Evolutionary conservation across 1,140 invertebrate species (phyloP).

Genomic region (Caenorhabditis elegans): WBcel235 BX284602.5:10108501-10109000

Average conservation of each 20-base stretch:
- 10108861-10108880: conserved; percentile 57
- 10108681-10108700: too few relatives aligned
- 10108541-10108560: too few relatives aligned
- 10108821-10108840: not conserved
- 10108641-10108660: not conserved
- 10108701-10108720: not conserved
- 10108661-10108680: too few relatives aligned
- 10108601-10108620: too few relatives aligned
- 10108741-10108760: conserved; percentile 36
- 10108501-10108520: too few relatives aligned
- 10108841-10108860: not conserved
- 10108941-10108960: conserved; percentile 58
- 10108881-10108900: conserved; percentile 58
- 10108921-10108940: conserved; percentile 58
- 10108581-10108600: too few relatives aligned
- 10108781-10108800: conserved; percentile 49
- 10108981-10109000: conserved; percentile 56
- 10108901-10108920: conserved; percentile 59
- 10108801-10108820: conserved; percentile 43
- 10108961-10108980: conserved; percentile 59
- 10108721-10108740: not conserved
- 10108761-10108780: conserved; percentile 41
- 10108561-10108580: too few relatives aligned
- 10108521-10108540: too few relatives aligned
- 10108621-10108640: not conserved